Evolutionary conservation across 2,888 invertebrate genomes (phyloP).

Genomic region (Stegana nigrithorax): DNA sequence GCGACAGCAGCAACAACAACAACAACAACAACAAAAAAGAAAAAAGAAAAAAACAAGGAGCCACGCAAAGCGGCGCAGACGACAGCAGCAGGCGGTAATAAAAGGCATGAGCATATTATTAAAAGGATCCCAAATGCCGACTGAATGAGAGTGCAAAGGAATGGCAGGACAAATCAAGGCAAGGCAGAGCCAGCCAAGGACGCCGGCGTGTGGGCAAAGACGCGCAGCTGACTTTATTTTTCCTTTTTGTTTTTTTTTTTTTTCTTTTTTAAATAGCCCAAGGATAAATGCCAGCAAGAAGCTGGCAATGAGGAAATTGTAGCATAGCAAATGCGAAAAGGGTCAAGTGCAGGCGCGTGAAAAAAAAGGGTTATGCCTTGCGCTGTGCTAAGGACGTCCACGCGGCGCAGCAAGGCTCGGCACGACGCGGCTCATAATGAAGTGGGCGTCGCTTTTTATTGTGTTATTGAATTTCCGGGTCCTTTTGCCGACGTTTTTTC

Average conservation of each 20-base stretch:
- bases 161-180: too few relatives aligned
- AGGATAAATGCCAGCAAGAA: slow-evolving; percentile 5
- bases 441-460: slow-evolving; percentile 22
- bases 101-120: slow-evolving; percentile 30
- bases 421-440: slow-evolving; percentile 31
- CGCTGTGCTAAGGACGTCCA: slow-evolving; percentile 23
- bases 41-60: slow-evolving; percentile 33
- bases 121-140: too few relatives aligned
- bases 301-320: slow-evolving; percentile 12
- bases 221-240: slow-evolving; percentile 12
- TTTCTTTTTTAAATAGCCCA: not conserved
- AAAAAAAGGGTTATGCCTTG: slow-evolving; percentile 20
- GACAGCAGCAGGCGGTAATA: slow-evolving; percentile 29
- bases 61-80: too few relatives aligned
- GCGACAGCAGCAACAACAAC: too few relatives aligned
- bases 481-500: not conserved
- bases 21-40: too few relatives aligned
- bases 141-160: too few relatives aligned
- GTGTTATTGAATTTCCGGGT: not conserved
- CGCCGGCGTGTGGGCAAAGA: slow-evolving; percentile 21
- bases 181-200: too few relatives aligned
- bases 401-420: slow-evolving; percentile 3
- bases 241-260: slow-evolving; percentile 16
- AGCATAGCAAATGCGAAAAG: slow-evolving; percentile 34
- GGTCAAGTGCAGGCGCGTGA: slow-evolving; percentile 52